Evolutionary conservation across 1,140 invertebrate species (phyloP).

Genomic region (Drosophila parvula): DNA sequence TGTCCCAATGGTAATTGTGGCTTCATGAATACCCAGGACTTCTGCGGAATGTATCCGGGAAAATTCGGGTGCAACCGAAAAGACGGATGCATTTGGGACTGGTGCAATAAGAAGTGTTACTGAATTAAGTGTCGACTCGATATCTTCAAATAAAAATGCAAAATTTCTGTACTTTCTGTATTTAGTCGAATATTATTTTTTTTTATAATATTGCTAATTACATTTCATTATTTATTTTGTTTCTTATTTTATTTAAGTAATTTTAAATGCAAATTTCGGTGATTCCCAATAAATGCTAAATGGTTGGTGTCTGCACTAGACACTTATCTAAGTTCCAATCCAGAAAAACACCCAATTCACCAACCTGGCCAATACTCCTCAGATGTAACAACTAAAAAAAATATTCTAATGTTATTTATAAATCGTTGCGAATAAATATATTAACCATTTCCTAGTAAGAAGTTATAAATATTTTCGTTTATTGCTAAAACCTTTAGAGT

Average conservation of each 20-base stretch:
- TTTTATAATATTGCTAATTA: too few relatives aligned
- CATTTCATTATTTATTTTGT: too few relatives aligned
- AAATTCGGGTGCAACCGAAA: slow-evolving; percentile 55
- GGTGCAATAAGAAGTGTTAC: slow-evolving; percentile 59
- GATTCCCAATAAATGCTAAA: not conserved
- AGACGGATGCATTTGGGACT: slow-evolving; percentile 69
- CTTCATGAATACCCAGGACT: slow-evolving; percentile 55
- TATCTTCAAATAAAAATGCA: not conserved
- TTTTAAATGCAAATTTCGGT: not conserved
- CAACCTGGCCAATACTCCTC: too few relatives aligned
- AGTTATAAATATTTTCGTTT: too few relatives aligned
- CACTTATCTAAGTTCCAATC: not conserved
- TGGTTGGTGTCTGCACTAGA: not conserved
- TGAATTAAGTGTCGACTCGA: not conserved
- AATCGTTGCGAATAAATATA: too few relatives aligned
- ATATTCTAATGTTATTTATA: too few relatives aligned
- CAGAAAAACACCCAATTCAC: not conserved
- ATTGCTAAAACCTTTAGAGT: not conserved
- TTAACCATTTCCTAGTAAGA: too few relatives aligned
- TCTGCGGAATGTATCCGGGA: slow-evolving; percentile 61
- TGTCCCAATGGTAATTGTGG: slow-evolving; percentile 56
- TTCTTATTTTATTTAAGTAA: too few relatives aligned
- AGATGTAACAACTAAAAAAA: too few relatives aligned
- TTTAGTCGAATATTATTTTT: not conserved
- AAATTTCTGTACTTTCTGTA: not conserved